These are phyloP conservation scores for Orchestes rusci DNA, from an alignment of 2,888 invertebrate genomes.

Conservation along the genomic window DNA sequence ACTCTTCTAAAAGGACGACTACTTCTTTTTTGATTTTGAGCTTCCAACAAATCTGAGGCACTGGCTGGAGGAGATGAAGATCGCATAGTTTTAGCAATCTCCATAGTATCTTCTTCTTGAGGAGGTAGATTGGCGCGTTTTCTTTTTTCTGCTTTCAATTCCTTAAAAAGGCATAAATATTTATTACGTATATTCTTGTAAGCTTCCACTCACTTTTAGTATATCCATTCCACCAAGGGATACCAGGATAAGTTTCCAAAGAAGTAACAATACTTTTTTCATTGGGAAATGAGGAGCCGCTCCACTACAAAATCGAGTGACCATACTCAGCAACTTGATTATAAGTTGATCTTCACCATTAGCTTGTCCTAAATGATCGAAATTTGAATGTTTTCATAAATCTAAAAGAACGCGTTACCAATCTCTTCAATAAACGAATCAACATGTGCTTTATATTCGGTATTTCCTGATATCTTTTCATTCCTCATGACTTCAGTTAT, in stretches of 20 bases:
- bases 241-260: constrained; percentile 94
- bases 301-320: constrained; percentile 93
- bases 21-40: constrained; percentile 71
- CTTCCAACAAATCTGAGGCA: constrained; percentile 81
- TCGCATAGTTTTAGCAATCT: constrained; percentile 89
- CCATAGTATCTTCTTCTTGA: constrained; percentile 86
- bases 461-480: constrained; percentile 46
- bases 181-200: neutral
- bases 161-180: constrained; percentile 37
- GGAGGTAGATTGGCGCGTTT: constrained; percentile 64
- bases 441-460: constrained; percentile 45
- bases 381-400: neutral
- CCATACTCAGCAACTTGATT: constrained; percentile 89
- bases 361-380: constrained; percentile 38
- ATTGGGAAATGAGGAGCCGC: constrained; percentile 96
- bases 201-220: constrained; percentile 48
- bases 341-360: constrained; percentile 76
- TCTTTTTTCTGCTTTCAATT: constrained; percentile 65
- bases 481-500: constrained; percentile 90
- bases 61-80: constrained; percentile 93
- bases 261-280: constrained; percentile 83
- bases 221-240: constrained; percentile 87
- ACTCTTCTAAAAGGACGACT: constrained; percentile 63
- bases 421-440: constrained; percentile 55
- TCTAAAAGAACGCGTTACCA: no score